A percentile compares a stretch with the other conserved stretches of the same genome.
Evolutionary conservation across 2,888 invertebrate genomes (phyloP).

Genomic region (Physocephala rufipes): DNA sequence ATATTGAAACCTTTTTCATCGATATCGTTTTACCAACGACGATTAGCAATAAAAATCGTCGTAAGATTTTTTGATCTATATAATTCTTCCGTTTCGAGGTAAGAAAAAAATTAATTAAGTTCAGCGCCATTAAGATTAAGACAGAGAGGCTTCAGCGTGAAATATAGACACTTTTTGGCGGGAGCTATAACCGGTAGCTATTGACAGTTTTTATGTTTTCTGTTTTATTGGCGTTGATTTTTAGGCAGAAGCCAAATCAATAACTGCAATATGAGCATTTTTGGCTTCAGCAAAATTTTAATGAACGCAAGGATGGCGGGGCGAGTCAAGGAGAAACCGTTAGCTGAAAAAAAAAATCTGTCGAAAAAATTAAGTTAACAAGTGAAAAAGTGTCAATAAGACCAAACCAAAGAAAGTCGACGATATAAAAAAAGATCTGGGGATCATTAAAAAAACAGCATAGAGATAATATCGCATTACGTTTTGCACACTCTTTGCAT

Average conservation of each 20-base stretch:
- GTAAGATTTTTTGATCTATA: constrained; percentile 44
- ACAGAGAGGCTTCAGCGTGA: neutral
- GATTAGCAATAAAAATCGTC: constrained; percentile 10
- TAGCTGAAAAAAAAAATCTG: neutral
- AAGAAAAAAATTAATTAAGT: constrained; percentile 49
- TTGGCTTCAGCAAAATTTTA: constrained; percentile 20
- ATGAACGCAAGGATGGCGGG: too few relatives aligned
- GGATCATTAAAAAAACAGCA: constrained; percentile 5
- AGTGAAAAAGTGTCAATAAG: constrained; percentile 6
- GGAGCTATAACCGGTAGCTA: constrained; percentile 5
- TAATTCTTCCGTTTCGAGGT: constrained; percentile 48
- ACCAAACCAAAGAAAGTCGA: constrained; percentile 21
- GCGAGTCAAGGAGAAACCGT: too few relatives aligned
- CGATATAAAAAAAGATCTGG: constrained; percentile 12
- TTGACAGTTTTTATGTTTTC: neutral
- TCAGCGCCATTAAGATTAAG: constrained; percentile 27
- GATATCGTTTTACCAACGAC: neutral
- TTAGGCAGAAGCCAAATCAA: constrained; percentile 56
- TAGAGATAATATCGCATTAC: constrained; percentile 57
- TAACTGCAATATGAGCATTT: constrained; percentile 48
- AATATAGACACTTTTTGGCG: neutral
- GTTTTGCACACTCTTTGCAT: constrained; percentile 45
- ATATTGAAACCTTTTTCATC: neutral
- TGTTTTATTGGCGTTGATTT: constrained; percentile 30
- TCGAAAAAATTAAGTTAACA: constrained; percentile 1